Evolutionary conservation across 2,113 vertebrate species (phyloP).

Genomic region (Mustela lutreola): DNA sequence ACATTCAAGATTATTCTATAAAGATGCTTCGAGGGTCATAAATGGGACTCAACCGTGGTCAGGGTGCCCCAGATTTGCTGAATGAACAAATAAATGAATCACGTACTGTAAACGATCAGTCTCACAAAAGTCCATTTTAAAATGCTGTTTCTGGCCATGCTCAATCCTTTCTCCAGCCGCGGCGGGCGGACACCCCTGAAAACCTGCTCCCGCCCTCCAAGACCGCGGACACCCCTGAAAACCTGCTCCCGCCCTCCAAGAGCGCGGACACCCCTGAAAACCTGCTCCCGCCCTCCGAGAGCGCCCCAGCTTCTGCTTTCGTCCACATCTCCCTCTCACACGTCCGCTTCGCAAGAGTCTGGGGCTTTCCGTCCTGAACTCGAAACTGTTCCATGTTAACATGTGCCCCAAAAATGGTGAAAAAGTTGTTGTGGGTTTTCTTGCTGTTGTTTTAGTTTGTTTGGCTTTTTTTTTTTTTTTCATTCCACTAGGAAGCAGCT

Average conservation of each 20-base stretch:
- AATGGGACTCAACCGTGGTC: not conserved
- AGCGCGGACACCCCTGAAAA: too few relatives aligned
- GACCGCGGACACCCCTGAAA: too few relatives aligned
- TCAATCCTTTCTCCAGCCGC: not conserved
- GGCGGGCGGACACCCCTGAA: too few relatives aligned
- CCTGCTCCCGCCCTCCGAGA: too few relatives aligned
- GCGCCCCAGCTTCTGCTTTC: constrained; percentile 16
- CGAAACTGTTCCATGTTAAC: not conserved
- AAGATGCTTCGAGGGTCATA: not conserved
- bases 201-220: not conserved
- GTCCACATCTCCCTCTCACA: not conserved
- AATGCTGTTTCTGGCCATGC: too few relatives aligned
- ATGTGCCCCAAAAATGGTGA: not conserved
- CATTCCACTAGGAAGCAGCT: not conserved
- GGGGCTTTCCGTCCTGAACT: not conserved
- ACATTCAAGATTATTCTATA: not conserved
- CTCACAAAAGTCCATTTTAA: not conserved
- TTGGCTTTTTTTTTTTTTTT: not conserved
- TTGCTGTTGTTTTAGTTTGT: not conserved
- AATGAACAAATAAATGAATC: not conserved
- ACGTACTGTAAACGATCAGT: not conserved
- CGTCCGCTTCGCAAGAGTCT: not conserved
- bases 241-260: too few relatives aligned
- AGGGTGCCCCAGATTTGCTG: not conserved
- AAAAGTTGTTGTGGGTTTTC: not conserved